Base-by-base conservation (phyloP, 1,140 invertebrate species). In the Hirudo medicinalis region DNA sequence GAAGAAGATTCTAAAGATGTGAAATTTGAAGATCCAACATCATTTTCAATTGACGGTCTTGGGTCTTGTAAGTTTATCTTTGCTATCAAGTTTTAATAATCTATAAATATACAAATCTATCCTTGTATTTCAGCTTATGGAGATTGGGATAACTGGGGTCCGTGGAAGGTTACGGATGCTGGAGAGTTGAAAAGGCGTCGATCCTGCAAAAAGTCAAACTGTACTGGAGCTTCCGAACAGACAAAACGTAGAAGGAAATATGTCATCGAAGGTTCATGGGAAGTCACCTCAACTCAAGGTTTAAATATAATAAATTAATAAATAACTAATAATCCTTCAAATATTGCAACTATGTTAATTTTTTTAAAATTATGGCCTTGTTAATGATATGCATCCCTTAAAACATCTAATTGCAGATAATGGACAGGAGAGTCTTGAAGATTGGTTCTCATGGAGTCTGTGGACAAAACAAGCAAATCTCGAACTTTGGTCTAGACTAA, bases 391-490 rank as follows among this genome's bases (percentile, higher is more conserved):
- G 13, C 43, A 49, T 49, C 11, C 15, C 43, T 0, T 1, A 15
- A 5, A 13, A 49, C 43, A 17, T 49, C 15, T 49, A 13, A 49
- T 49, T 49, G 43, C 9, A 49, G 43, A 49, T 49, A 13, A 13
- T 49, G 43, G 43, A 49, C 43, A 49, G 13, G 43, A 49, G 13
- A 15, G 1, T 49, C 43, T 9, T 49, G 57, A 63, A 25, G 29
- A 63, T 63, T 63, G 22, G 57, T 63, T 25, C 29, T 63, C 57
- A 32, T 63, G 57, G 57, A 63, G 57, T 63, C 9, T 63, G 11
- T 63, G 57, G 57, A 63, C 29, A 22, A 63, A 63, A 32, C 22
- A 63, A 11, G 19, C 22, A 63, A 25, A 22, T 63, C 22, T 32
- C 22, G 57, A 32, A 9, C 57, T 63, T 32, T 63, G 57, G 57